Conservation (phyloP, 2,113 vertebrate species). For the Anguilla japonica region DNA sequence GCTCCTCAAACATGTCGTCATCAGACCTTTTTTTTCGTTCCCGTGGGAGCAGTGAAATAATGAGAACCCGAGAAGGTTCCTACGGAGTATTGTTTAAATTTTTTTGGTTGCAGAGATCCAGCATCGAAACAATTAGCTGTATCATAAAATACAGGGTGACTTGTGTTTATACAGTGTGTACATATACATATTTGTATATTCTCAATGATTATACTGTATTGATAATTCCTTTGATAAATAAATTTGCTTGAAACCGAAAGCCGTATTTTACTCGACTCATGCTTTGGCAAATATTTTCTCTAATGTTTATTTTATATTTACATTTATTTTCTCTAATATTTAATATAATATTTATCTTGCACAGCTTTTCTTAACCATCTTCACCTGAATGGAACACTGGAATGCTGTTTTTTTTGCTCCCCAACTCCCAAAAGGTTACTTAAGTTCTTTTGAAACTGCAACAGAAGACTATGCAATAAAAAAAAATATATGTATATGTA, state of each 20-base stretch:
- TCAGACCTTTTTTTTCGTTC: background rate
- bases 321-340: background rate
- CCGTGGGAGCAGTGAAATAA: background rate
- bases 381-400: background rate
- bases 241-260: conserved; percentile 9
- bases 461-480: background rate
- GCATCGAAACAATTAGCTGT: background rate
- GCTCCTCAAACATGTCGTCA: background rate
- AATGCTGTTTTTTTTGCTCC: background rate
- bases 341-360: background rate
- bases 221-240: conserved; percentile 31
- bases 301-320: background rate
- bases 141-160: conserved; percentile 7
- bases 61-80: conserved; percentile 1
- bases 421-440: background rate
- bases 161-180: conserved; percentile 7
- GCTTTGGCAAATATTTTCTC: background rate
- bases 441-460: background rate
- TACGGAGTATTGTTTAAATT: background rate
- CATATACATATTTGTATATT: conserved; percentile 29
- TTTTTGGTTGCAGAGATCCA: background rate
- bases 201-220: conserved; percentile 29
- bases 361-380: background rate
- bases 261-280: background rate
- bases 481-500: too few species aligned